phyloP scores from a whole-genome alignment of 2,113 vertebrate species.

The Carlito syrichta region DNA sequence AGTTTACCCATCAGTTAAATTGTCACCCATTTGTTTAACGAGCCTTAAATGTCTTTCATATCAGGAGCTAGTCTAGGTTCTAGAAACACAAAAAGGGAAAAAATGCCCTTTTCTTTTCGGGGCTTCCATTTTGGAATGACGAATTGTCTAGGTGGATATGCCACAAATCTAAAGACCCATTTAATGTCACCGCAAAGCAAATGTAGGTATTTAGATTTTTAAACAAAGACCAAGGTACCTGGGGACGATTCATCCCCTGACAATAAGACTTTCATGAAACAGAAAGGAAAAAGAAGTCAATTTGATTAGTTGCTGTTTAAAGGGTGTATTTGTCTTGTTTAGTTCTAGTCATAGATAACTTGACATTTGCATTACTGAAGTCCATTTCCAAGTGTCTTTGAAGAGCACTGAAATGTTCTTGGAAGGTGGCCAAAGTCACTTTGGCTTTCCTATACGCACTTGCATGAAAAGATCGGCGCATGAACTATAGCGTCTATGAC shows the following conservation, averaged over 20 bases:
- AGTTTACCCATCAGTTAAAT: neutral
- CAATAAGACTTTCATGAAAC: neutral
- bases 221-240: neutral
- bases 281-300: neutral
- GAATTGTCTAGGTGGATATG: neutral
- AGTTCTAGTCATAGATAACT: slow-evolving; percentile 23
- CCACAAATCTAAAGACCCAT: neutral
- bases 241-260: neutral
- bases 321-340: slow-evolving; percentile 30
- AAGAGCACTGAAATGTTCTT: slow-evolving; percentile 17
- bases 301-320: neutral
- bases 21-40: neutral
- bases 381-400: slow-evolving; percentile 22
- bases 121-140: neutral
- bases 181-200: neutral
- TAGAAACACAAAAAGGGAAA: neutral
- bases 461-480: neutral
- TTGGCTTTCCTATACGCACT: neutral
- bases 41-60: neutral
- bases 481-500: neutral
- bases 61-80: neutral
- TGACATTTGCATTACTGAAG: slow-evolving; percentile 32
- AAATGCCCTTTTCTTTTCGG: neutral
- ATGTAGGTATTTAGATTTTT: neutral
- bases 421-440: neutral